These are phyloP conservation scores for Caenorhabditis angaria DNA, from an alignment of 2,888 invertebrate species.

Conservation along the genomic window DNA sequence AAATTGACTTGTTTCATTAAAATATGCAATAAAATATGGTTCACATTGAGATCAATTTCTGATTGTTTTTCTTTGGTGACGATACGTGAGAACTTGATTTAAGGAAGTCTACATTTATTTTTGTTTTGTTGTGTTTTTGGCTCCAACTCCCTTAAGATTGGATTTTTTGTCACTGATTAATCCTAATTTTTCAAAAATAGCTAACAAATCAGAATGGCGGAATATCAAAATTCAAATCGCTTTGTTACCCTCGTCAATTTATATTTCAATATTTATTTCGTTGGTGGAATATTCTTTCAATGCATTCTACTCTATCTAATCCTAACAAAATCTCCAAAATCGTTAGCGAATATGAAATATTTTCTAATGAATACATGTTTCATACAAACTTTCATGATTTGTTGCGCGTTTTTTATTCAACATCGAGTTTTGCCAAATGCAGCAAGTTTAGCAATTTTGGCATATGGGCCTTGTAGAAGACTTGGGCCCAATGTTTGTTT, in stretches of 20 bases:
- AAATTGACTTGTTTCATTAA: no score
- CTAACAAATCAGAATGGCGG: no score
- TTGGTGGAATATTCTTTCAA: constrained; percentile 33
- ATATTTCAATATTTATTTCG: constrained; percentile 31
- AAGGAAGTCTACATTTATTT: no score
- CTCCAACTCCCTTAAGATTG: no score
- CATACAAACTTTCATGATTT: constrained; percentile 21
- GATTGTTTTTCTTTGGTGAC: no score
- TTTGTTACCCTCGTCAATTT: constrained; percentile 27
- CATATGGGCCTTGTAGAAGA: constrained; percentile 31
- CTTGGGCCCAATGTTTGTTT: constrained; percentile 30
- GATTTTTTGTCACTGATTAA: no score
- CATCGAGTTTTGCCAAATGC: constrained; percentile 34
- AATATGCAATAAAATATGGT: no score
- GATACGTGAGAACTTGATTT: no score
- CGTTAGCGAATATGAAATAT: constrained; percentile 29
- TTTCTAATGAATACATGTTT: constrained; percentile 32
- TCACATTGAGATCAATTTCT: no score
- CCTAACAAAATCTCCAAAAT: constrained; percentile 26
- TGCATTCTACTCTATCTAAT: constrained; percentile 33
- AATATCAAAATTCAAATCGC: constrained; percentile 37
- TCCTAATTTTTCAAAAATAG: no score
- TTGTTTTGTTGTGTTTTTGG: no score
- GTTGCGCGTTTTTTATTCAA: constrained; percentile 30
- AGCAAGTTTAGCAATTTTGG: constrained; percentile 31